A percentile compares a stretch with the other conserved stretches of the same genome.
Evolutionary conservation across 2,888 invertebrate species (phyloP).

Genomic region (Tachina grossa): DNA sequence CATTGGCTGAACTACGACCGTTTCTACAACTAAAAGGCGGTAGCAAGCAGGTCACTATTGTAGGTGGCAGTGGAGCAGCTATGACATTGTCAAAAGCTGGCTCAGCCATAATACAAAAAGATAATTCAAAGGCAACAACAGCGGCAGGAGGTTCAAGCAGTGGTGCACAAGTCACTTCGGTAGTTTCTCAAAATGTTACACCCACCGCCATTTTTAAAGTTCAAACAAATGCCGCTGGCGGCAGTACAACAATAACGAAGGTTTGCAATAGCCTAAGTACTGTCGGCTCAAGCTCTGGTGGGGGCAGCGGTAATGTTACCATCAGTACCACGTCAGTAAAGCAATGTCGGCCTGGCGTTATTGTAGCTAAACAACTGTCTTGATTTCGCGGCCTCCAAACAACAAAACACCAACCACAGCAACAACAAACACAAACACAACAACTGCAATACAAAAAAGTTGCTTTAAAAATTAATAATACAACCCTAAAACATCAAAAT

Average conservation of each 20-base stretch:
- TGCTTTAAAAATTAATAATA: conserved; percentile 46
- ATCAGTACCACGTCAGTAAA: conserved; percentile 83
- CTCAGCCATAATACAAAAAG: conserved; percentile 52
- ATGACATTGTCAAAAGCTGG: conserved; percentile 74
- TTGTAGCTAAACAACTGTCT: conserved; percentile 93
- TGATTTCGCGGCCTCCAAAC: conserved; percentile 84
- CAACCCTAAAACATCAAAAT: conserved; percentile 42
- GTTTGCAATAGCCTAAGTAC: conserved; percentile 55
- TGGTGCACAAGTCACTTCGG: conserved; percentile 73
- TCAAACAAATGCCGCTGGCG: conserved; percentile 75
- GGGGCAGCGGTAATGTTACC: conserved; percentile 75
- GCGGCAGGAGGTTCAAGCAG: conserved; percentile 58
- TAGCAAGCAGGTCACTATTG: conserved; percentile 78
- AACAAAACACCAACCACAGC: conserved; percentile 62
- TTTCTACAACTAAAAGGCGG: conserved; percentile 86
- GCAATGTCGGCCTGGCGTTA: conserved; percentile 93
- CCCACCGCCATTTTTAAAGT: conserved; percentile 81
- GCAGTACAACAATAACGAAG: conserved; percentile 68
- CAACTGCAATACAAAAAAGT: conserved; percentile 51
- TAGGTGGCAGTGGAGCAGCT: conserved; percentile 73
- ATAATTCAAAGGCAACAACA: conserved; percentile 48
- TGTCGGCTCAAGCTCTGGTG: conserved; percentile 45
- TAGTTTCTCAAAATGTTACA: conserved; percentile 74
- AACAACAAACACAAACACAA: conserved; percentile 49
- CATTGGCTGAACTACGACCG: conserved; percentile 85